Conservation (phyloP, 2,888 invertebrate species). For the Leptura quadrifasciata region DNA sequence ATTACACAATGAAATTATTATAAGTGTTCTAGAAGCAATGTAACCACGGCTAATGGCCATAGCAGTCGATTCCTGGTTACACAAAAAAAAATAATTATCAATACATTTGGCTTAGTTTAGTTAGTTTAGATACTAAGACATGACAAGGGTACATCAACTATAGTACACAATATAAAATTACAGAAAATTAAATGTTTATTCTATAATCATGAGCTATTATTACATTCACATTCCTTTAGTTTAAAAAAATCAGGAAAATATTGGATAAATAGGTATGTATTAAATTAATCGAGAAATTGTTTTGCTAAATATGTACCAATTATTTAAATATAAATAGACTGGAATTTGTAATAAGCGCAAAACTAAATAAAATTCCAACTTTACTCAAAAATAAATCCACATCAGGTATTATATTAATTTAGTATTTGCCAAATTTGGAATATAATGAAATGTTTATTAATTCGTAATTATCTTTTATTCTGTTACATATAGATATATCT, state of each 20-base stretch:
- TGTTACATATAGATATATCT: too few species aligned
- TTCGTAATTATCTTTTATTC: too few species aligned
- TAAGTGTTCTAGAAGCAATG: too few species aligned
- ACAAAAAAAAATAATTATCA: too few species aligned
- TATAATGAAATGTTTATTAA: too few species aligned
- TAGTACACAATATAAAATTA: background rate
- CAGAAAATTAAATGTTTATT: constrained; percentile 1
- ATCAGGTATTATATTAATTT: too few species aligned
- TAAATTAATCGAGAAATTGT: background rate
- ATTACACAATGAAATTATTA: too few species aligned
- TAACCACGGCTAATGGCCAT: too few species aligned
- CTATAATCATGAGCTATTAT: background rate
- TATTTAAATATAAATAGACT: background rate
- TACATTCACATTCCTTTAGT: background rate
- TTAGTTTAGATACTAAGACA: too few species aligned
- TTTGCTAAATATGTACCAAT: background rate
- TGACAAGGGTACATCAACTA: background rate
- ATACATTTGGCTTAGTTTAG: too few species aligned
- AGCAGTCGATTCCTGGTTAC: too few species aligned
- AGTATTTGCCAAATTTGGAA: too few species aligned
- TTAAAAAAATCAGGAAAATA: background rate
- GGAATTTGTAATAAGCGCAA: background rate
- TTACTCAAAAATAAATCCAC: background rate
- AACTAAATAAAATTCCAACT: background rate
- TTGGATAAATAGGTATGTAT: background rate